Conservation (phyloP, 2,888 invertebrate species). For the Papilio demoleus region DNA sequence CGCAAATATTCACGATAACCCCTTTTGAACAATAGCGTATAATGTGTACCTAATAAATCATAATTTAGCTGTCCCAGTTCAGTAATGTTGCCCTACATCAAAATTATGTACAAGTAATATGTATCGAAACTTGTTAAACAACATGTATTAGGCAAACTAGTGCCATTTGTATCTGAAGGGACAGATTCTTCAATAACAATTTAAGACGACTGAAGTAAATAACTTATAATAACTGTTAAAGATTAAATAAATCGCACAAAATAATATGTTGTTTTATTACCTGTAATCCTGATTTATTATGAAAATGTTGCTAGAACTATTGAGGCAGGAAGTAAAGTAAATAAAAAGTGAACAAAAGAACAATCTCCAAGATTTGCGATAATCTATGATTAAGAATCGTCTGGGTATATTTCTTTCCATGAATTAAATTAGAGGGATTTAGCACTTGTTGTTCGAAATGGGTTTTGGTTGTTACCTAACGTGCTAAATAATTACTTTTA, state of each 20-base stretch:
- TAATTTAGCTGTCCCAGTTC: constrained; percentile 31
- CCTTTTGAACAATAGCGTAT: constrained; percentile 45
- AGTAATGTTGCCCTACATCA: constrained; percentile 32
- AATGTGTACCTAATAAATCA: constrained; percentile 38
- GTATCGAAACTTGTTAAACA: background rate
- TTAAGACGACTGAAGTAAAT: constrained; percentile 78
- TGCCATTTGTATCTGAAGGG: constrained; percentile 41
- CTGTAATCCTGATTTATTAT: background rate
- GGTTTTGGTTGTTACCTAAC: no score
- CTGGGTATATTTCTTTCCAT: no score
- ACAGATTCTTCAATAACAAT: constrained; percentile 46
- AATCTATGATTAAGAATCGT: no score
- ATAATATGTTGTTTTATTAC: constrained; percentile 64
- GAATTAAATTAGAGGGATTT: no score
- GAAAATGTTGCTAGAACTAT: background rate
- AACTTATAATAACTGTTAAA: constrained; percentile 79
- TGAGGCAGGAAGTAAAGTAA: background rate
- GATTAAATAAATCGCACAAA: constrained; percentile 83
- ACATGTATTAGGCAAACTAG: constrained; percentile 40
- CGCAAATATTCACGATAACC: no score
- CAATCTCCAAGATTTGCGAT: no score
- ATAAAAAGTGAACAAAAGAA: background rate
- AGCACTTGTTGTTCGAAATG: no score
- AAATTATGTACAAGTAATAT: constrained; percentile 2
- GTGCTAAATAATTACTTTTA: no score